Percentiles rank a stretch among this genome's conserved stretches.
phyloP scores from a whole-genome alignment of 1,140 invertebrate genomes.

The Spodoptera frugiperda region DNA sequence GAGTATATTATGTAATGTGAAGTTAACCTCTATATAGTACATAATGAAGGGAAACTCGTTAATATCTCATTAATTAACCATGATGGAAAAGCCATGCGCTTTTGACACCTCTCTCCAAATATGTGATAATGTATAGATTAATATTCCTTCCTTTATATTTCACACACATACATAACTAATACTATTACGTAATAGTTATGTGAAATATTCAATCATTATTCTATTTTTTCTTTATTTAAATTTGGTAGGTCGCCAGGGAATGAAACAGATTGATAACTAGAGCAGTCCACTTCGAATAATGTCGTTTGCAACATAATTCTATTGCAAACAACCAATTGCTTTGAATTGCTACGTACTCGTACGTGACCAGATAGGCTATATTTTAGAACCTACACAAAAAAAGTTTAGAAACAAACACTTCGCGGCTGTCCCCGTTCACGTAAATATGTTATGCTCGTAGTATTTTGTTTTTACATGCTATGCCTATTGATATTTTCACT shows the following conservation, averaged over 20 bases:
- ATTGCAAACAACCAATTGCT: conserved; percentile 36
- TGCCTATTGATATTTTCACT: conserved; percentile 11
- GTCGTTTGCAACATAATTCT: conserved; percentile 19
- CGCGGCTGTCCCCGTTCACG: conserved; percentile 29
- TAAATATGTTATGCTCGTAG: background rate
- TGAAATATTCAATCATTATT: too few relatives aligned
- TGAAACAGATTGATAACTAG: conserved; percentile 15
- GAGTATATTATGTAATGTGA: background rate
- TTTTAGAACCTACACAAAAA: background rate
- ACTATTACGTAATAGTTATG: background rate
- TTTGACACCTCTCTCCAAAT: background rate
- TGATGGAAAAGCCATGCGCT: conserved; percentile 10
- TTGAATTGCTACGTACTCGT: conserved; percentile 28
- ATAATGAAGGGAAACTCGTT: conserved; percentile 27
- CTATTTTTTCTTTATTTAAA: background rate
- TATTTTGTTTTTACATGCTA: conserved; percentile 32
- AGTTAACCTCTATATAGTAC: background rate
- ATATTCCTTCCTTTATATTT: conserved; percentile 1
- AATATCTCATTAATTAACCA: conserved; percentile 21
- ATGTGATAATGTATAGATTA: background rate
- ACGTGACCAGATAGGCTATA: conserved; percentile 21
- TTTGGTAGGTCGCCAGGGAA: background rate
- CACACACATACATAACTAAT: background rate
- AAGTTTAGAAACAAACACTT: background rate
- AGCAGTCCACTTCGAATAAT: conserved; percentile 16